Evolutionary conservation across 2,888 invertebrate genomes (phyloP), one percentile per base, ranked within the genome.

Genomic region (Nomada ferruginata): DNA sequence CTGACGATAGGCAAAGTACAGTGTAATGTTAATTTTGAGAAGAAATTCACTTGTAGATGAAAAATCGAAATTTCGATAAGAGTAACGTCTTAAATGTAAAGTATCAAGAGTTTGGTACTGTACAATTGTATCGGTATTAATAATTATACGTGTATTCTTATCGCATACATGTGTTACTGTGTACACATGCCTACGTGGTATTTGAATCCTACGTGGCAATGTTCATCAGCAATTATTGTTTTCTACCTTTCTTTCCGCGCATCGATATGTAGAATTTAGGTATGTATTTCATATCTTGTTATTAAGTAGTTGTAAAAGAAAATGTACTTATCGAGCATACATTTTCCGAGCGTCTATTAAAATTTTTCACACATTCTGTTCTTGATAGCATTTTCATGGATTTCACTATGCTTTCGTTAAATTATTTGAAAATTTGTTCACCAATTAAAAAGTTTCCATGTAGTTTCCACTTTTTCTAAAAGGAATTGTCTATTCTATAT

Each of bases 161-260:
- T 83, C 82, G 60, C 47, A 20, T 61, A 65, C 55, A 20, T 66
- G 64, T 57, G 72, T 78, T 75, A 44, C 20, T 84, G 36, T 76
- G 26, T 76, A 81, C 69, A 75, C 20, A 66, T 26, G 64, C 50
- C 18, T 71, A 68, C 74, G 65, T 84, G 74, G 53, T 72, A 64
- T 75, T 81, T 73, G 61, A 78, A 76, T 82, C 79, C 59, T 87
- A 87, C 86, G 86, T 87, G 86, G 86, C 86, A 87, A 66, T 61
- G 29, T 36, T 85, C 69, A 68, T 76, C 72, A 68, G 36, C 29
- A 29, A 57, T 65, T 59, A 70, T 74, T 81, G 57, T 81, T 75
- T 61, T 52, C 52, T 61, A 73, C 18, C 60, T 53, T 36, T 57
- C 7, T 18, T 59, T 15, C 15, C n/a, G n/a, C n/a, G 47, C 20